Evolutionary conservation across 2,797 vertebrate genomes (phyloP).

Genomic region (Pithecia hirsuta): DNA sequence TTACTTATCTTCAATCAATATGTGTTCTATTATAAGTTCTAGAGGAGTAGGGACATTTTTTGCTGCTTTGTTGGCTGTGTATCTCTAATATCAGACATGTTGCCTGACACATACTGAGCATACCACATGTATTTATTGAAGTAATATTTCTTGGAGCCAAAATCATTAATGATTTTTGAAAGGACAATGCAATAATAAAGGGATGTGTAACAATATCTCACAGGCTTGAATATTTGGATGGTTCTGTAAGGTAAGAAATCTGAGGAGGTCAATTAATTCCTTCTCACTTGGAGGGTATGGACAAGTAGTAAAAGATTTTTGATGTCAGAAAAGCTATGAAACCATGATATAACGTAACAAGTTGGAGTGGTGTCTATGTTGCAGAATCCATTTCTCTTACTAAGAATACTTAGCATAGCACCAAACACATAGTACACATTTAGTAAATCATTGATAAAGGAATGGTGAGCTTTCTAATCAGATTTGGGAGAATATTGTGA

Average conservation of each 20-base stretch:
- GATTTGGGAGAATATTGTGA: slow-evolving; percentile 44
- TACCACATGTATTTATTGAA: neutral
- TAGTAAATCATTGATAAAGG: slow-evolving; percentile 43
- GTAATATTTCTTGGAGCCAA: slow-evolving; percentile 1
- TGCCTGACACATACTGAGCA: neutral
- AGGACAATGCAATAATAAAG: neutral
- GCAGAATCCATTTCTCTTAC: neutral
- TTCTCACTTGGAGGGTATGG: neutral
- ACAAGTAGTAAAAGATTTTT: neutral
- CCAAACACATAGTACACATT: neutral
- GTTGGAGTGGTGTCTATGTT: neutral
- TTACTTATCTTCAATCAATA: neutral
- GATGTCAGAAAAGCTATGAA: slow-evolving; percentile 14
- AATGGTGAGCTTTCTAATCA: slow-evolving; percentile 59
- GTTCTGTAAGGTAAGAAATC: neutral
- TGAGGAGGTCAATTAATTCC: slow-evolving; percentile 6
- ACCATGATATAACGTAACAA: neutral
- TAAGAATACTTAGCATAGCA: slow-evolving; percentile 24
- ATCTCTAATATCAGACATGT: neutral
- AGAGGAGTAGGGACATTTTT: neutral
- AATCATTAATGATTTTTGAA: slow-evolving; percentile 38
- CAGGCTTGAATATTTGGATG: neutral
- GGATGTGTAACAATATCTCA: neutral
- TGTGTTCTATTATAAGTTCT: neutral
- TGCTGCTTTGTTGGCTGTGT: neutral